A percentile compares a stretch with the other conserved stretches of the same genome.
Evolutionary conservation across 2,888 invertebrate species (phyloP).

Genomic region (Ommatoiulus sabulosus): DNA sequence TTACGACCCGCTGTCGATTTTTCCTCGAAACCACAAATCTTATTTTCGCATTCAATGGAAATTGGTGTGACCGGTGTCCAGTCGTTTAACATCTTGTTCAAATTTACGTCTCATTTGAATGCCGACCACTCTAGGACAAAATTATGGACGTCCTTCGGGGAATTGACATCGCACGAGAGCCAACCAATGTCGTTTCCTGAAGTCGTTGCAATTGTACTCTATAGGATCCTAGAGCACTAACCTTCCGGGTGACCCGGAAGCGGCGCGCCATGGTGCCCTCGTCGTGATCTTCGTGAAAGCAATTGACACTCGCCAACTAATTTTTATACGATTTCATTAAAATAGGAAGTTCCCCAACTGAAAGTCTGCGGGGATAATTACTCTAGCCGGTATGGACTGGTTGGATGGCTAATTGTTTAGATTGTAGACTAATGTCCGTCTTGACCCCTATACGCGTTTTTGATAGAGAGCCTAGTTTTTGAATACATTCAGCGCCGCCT

Average conservation of each 20-base stretch:
- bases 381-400: not conserved
- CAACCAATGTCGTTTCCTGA: not conserved
- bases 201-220: not conserved
- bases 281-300: not conserved
- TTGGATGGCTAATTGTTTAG: not conserved
- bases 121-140: not conserved
- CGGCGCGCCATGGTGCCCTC: not conserved
- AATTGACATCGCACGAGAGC: not conserved
- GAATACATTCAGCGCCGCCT: too few species aligned
- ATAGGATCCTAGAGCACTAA: not conserved
- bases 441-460: not conserved
- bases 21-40: not conserved
- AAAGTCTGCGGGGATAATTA: not conserved
- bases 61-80: slow-evolving; percentile 22
- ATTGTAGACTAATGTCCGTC: not conserved
- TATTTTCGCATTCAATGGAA: slow-evolving; percentile 5
- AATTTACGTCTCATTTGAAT: not conserved
- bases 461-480: too few species aligned
- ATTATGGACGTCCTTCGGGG: not conserved
- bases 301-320: not conserved
- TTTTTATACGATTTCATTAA: slow-evolving; percentile 18
- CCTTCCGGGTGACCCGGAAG: not conserved
- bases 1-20: not conserved
- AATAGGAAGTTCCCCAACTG: not conserved
- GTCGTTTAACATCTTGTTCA: not conserved